phyloP scores from a whole-genome alignment of 2,888 invertebrate species.

The Tiliacea citrago region DNA sequence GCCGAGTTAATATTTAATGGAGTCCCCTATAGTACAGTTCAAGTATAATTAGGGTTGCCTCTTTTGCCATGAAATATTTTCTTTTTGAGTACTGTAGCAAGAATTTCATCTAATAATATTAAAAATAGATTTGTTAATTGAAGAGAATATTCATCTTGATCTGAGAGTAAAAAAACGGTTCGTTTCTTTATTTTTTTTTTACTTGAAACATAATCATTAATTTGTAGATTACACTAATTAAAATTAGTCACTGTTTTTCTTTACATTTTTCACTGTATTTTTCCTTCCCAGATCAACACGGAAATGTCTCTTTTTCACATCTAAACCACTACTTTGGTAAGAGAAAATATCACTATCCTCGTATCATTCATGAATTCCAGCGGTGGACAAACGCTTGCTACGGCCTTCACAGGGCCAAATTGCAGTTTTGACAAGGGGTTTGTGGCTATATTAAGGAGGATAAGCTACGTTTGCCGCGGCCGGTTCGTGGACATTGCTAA shows the following conservation, averaged over 20 bases:
- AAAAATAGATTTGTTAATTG: neutral
- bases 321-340: conserved; percentile 62
- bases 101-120: neutral
- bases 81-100: neutral
- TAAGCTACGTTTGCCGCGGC: no score
- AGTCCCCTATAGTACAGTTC: conserved; percentile 56
- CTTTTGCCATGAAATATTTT: neutral
- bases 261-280: conserved; percentile 61
- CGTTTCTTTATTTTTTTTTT: neutral
- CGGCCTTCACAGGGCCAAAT: neutral
- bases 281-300: conserved; percentile 63
- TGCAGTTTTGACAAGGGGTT: neutral
- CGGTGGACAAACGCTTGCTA: conserved; percentile 19
- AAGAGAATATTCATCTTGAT: conserved; percentile 5
- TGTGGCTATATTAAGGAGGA: no score
- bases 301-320: conserved; percentile 60
- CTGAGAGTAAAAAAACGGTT: neutral
- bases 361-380: conserved; percentile 12
- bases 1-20: conserved; percentile 71
- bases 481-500: neutral
- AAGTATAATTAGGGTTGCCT: conserved; percentile 57
- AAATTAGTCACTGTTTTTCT: conserved; percentile 21
- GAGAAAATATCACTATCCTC: conserved; percentile 33
- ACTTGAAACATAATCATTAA: neutral
- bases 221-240: neutral